Conservation (phyloP, 2,888 invertebrate genomes). For the Parochlus steinenii region DNA sequence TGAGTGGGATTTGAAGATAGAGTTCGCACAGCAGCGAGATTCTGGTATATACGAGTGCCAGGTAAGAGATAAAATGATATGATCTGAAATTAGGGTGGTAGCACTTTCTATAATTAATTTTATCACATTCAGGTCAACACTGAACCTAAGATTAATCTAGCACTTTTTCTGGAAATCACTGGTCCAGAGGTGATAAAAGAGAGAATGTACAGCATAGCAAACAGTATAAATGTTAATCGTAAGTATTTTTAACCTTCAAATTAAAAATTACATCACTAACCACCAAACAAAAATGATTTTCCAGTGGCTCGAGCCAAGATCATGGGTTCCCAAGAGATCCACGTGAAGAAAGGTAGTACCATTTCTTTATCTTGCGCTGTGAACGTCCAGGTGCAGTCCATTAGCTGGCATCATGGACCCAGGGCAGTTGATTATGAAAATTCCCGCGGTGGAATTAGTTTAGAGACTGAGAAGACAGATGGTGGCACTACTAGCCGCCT, state of each 20-base stretch:
- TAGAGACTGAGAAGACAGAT: conserved; percentile 77
- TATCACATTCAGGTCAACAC: conserved; percentile 74
- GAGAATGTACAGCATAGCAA: no score
- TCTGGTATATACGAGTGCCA: conserved; percentile 77
- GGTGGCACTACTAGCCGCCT: conserved; percentile 72
- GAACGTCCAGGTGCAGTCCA: conserved; percentile 68
- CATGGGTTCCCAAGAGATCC: conserved; percentile 70
- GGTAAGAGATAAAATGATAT: no score
- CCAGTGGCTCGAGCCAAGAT: conserved; percentile 76
- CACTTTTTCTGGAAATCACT: conserved; percentile 62
- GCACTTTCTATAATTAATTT: no score
- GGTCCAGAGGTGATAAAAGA: no score
- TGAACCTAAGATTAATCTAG: conserved; percentile 77
- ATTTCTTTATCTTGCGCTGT: conserved; percentile 78
- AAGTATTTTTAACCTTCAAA: no score
- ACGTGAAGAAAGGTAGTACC: conserved; percentile 79
- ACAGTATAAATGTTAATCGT: no score
- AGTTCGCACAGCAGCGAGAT: conserved; percentile 67
- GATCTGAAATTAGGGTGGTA: no score
- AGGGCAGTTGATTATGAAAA: conserved; percentile 71
- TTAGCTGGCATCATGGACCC: conserved; percentile 58
- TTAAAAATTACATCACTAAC: neutral
- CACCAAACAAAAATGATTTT: conserved; percentile 23
- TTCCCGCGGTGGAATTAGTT: conserved; percentile 68
- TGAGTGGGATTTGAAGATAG: conserved; percentile 74